Percentiles rank a stretch among this genome's conserved stretches.
Evolutionary conservation across 2,797 vertebrate species (phyloP).

Genomic region (Podarcis siculus): DNA sequence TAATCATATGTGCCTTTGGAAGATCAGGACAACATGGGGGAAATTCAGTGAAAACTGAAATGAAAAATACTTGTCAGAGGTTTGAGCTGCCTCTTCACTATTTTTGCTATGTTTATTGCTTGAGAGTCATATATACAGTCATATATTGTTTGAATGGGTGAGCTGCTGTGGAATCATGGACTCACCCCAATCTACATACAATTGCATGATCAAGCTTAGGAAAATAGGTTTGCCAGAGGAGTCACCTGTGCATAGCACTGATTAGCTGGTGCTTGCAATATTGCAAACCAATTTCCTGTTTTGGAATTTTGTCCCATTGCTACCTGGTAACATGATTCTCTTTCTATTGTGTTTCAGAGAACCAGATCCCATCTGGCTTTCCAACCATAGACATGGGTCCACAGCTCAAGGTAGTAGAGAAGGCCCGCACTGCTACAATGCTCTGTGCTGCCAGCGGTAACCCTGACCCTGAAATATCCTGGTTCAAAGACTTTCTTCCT

Average conservation of each 20-base stretch:
- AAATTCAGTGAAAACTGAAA: slow-evolving; percentile 26
- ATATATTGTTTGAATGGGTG: not conserved
- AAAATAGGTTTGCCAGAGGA: not conserved
- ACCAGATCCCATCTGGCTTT: slow-evolving; percentile 93
- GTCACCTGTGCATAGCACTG: not conserved
- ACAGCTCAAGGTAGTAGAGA: slow-evolving; percentile 97
- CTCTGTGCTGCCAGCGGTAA: slow-evolving; percentile 95
- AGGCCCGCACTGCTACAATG: slow-evolving; percentile 95
- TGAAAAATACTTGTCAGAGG: slow-evolving; percentile 45
- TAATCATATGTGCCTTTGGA: slow-evolving; percentile 36
- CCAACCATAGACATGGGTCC: slow-evolving; percentile 98
- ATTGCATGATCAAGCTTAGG: not conserved
- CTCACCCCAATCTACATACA: not conserved
- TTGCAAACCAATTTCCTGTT: not conserved
- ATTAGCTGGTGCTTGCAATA: not conserved
- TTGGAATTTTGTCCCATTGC: not conserved
- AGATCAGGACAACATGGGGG: slow-evolving; percentile 22
- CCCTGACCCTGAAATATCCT: slow-evolving; percentile 96
- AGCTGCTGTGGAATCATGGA: not conserved
- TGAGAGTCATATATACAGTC: not conserved
- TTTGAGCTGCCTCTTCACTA: slow-evolving; percentile 33
- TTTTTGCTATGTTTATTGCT: slow-evolving; percentile 38
- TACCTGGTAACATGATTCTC: not conserved
- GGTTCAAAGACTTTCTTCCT: slow-evolving; percentile 98
- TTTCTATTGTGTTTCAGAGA: slow-evolving; percentile 81